These are phyloP conservation scores for Columba janthina DNA, from an alignment of 2,113 vertebrate species.

Conservation along the genomic window DNA sequence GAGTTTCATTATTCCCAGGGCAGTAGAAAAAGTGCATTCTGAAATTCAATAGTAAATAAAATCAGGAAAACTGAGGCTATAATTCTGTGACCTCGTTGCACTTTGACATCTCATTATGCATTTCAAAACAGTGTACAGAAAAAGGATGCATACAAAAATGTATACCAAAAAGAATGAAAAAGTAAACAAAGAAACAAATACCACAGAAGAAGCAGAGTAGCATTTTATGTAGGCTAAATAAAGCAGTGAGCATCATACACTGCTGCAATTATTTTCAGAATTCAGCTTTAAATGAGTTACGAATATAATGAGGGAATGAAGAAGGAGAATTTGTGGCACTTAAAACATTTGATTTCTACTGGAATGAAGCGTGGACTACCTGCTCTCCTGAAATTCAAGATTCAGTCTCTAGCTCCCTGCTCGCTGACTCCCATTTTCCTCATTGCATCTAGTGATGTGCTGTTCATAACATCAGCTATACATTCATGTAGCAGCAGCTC, in stretches of 20 bases:
- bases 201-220: background rate
- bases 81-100: slow-evolving; percentile 2
- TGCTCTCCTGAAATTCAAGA: background rate
- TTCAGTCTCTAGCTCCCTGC: background rate
- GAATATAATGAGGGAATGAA: background rate
- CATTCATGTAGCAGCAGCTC: background rate
- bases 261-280: background rate
- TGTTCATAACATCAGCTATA: background rate
- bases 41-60: slow-evolving; percentile 5
- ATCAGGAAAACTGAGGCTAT: background rate
- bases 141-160: background rate
- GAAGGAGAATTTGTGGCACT: background rate
- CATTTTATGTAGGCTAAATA: background rate
- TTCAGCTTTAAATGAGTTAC: background rate
- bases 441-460: background rate
- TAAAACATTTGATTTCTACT: background rate
- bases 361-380: background rate
- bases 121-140: background rate
- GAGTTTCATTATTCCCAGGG: background rate
- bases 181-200: background rate
- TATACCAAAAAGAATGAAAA: background rate
- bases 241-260: background rate
- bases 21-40: background rate
- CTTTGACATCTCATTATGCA: background rate
- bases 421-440: background rate